Evolutionary conservation across 2,888 invertebrate species (phyloP).

Genomic region (Hetaerina titia): DNA sequence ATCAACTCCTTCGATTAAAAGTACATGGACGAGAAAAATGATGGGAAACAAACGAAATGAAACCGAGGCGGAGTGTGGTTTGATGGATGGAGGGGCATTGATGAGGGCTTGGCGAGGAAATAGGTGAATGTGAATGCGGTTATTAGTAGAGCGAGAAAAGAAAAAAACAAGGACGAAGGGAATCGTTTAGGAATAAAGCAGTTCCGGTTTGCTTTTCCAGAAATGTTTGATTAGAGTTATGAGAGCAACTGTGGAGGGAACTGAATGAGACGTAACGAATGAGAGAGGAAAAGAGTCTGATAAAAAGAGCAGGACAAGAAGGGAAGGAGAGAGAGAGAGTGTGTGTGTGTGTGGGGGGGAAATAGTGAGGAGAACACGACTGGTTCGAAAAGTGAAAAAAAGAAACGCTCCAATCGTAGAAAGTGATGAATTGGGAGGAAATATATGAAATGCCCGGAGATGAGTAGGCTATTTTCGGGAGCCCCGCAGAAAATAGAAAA

Average conservation of each 20-base stretch:
- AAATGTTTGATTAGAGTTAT: background rate
- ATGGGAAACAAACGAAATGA: background rate
- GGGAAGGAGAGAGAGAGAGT: background rate
- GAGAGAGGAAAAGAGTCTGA: background rate
- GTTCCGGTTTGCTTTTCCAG: constrained; percentile 2
- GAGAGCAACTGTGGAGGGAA: background rate
- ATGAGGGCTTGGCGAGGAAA: background rate
- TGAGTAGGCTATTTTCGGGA: background rate
- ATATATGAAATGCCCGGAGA: constrained; percentile 23
- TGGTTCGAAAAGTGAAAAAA: background rate
- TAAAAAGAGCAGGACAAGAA: background rate
- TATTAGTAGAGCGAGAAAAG: background rate
- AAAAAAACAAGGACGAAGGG: background rate
- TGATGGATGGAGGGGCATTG: background rate
- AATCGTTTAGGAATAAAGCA: background rate
- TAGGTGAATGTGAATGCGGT: background rate
- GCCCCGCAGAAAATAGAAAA: background rate
- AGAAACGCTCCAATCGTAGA: background rate
- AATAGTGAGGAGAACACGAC: background rate
- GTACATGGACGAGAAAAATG: background rate
- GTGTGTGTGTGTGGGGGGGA: no score
- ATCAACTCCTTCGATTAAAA: background rate
- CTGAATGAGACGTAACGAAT: background rate
- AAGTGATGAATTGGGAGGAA: constrained; percentile 50
- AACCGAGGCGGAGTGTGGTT: background rate